Conservation (phyloP, 2,113 vertebrate species). For the Perca flavescens region DNA sequence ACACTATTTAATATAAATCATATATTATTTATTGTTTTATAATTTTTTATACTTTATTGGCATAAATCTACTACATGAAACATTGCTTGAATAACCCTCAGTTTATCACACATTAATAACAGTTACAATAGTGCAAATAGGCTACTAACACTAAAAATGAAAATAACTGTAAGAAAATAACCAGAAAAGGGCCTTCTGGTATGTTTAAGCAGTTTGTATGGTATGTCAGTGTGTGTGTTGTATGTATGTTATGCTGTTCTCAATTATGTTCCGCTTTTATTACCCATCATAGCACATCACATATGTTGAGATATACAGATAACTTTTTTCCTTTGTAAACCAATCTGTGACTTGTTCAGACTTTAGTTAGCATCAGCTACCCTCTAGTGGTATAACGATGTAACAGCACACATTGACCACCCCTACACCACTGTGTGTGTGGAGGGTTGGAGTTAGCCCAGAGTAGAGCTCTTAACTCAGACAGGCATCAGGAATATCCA, state of each 20-base stretch:
- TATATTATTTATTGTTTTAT: neutral
- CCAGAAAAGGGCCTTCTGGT: neutral
- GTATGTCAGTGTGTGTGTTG: too few relatives aligned
- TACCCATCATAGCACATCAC: neutral
- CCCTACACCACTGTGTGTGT: neutral
- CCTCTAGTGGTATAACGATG: conserved; percentile 57
- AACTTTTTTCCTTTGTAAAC: neutral
- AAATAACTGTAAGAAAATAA: neutral
- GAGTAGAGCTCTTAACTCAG: neutral
- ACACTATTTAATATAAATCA: neutral
- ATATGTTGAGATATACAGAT: neutral
- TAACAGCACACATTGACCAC: conserved; percentile 2
- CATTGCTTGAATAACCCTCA: neutral
- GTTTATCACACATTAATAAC: neutral
- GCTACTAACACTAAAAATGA: neutral
- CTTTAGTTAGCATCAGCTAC: conserved; percentile 32
- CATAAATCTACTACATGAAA: neutral
- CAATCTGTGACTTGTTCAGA: neutral
- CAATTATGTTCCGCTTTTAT: neutral
- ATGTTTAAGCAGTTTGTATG: neutral
- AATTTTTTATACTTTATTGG: neutral
- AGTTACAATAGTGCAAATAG: neutral
- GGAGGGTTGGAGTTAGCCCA: neutral
- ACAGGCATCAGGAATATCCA: neutral
- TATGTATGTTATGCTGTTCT: too few relatives aligned